These are phyloP conservation scores for Romanogobio albipinnatus DNA, from an alignment of 2,113 vertebrate genomes.

Conservation along the genomic window DNA sequence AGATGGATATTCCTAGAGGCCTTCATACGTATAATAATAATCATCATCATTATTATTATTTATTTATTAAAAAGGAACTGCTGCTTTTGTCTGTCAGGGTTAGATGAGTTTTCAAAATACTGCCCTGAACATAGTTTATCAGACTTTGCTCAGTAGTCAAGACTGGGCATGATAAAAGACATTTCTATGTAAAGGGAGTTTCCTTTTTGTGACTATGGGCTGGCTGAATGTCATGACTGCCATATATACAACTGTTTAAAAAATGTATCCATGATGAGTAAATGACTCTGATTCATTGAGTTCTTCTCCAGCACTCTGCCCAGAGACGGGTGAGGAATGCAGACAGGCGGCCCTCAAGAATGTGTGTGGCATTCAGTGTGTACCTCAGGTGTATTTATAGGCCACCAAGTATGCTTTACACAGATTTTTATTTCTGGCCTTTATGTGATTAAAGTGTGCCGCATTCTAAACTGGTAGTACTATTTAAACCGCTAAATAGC, in stretches of 20 bases:
- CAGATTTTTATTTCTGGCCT: conserved; percentile 36
- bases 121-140: background rate
- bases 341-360: conserved; percentile 42
- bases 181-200: conserved; percentile 13
- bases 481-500: background rate
- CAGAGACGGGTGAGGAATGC: conserved; percentile 46
- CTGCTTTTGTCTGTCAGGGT: background rate
- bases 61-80: background rate
- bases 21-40: background rate
- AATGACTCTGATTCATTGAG: conserved; percentile 12
- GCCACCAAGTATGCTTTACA: conserved; percentile 13
- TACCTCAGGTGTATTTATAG: conserved; percentile 52
- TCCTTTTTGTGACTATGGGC: background rate
- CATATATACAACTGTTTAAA: background rate
- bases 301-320: background rate
- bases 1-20: background rate
- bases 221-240: background rate
- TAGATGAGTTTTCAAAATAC: background rate
- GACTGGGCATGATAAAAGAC: background rate
- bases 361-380: conserved; percentile 42
- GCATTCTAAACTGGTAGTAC: background rate
- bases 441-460: conserved; percentile 17
- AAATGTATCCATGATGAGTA: background rate
- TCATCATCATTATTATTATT: too few relatives aligned
- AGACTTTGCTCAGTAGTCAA: conserved; percentile 7